Evolutionary conservation across 1,140 invertebrate genomes (phyloP).

Genomic region (Drosophila hydei): DNA sequence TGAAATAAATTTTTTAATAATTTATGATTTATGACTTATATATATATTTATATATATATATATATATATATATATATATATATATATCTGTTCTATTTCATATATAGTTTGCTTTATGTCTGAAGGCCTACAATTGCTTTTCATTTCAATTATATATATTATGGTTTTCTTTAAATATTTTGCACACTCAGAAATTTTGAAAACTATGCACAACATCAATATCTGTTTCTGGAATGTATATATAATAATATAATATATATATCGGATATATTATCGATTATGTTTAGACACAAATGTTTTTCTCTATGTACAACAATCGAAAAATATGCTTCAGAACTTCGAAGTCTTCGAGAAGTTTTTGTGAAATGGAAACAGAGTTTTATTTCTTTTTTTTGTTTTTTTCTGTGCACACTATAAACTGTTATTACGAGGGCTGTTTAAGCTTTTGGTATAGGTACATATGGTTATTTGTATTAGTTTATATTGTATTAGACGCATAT

Average conservation of each 20-base stretch:
- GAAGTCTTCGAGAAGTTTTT: slow-evolving; percentile 4
- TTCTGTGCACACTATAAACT: slow-evolving; percentile 13
- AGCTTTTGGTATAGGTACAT: slow-evolving; percentile 55
- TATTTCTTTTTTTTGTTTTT: too few relatives aligned
- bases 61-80: neutral
- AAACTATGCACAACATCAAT: slow-evolving; percentile 33
- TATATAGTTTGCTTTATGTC: slow-evolving; percentile 14
- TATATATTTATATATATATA: too few relatives aligned
- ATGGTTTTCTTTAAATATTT: slow-evolving; percentile 9
- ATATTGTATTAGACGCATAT: slow-evolving; percentile 6
- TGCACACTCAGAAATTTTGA: slow-evolving; percentile 35
- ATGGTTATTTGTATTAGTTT: slow-evolving; percentile 23
- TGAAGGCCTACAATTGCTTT: slow-evolving; percentile 64
- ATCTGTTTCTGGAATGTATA: slow-evolving; percentile 20
- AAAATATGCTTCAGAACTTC: slow-evolving; percentile 25
- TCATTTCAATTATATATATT: slow-evolving; percentile 16
- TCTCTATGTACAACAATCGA: slow-evolving; percentile 38
- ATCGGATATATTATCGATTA: slow-evolving; percentile 13
- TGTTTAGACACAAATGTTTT: slow-evolving; percentile 11
- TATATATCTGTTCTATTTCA: neutral
- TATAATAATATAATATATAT: slow-evolving; percentile 11
- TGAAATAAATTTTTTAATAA: neutral
- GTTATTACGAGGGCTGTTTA: neutral
- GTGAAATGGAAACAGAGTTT: neutral
- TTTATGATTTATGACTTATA: neutral